Evolutionary conservation across 1,140 invertebrate species (phyloP).

Genomic region (Euura lappo): DNA sequence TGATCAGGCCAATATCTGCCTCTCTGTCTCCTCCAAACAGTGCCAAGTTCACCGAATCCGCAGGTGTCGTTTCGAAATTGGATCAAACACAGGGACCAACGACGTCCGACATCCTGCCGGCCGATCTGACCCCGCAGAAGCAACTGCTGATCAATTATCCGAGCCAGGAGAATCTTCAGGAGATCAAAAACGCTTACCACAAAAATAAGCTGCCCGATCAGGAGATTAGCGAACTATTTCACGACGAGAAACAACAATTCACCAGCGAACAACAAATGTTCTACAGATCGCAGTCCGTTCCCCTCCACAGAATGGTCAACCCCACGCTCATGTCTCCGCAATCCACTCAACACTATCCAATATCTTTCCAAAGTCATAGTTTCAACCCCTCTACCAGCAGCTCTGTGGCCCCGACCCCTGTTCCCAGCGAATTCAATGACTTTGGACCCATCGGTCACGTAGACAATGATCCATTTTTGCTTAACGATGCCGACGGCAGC

Average conservation of each 20-base stretch:
- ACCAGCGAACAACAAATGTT: constrained; percentile 48
- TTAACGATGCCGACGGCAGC: constrained; percentile 50
- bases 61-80: constrained; percentile 34
- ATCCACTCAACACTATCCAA: constrained; percentile 34
- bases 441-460: constrained; percentile 66
- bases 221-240: constrained; percentile 53
- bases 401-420: constrained; percentile 72
- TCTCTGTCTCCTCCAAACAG: constrained; percentile 29
- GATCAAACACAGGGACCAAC: constrained; percentile 30
- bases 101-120: constrained; percentile 34
- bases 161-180: constrained; percentile 55
- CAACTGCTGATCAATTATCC: constrained; percentile 58
- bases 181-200: constrained; percentile 48
- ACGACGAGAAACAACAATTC: constrained; percentile 40
- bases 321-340: constrained; percentile 50
- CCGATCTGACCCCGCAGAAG: constrained; percentile 50
- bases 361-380: constrained; percentile 45
- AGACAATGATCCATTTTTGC: constrained; percentile 55
- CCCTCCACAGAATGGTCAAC: constrained; percentile 69
- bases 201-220: constrained; percentile 47
- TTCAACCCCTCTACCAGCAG: constrained; percentile 65
- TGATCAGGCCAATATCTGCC: constrained; percentile 35
- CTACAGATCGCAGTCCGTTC: constrained; percentile 77
- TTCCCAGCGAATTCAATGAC: constrained; percentile 73
- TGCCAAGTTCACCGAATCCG: constrained; percentile 41